These are phyloP conservation scores for Callocephalon fimbriatum DNA, from an alignment of 2,113 vertebrate genomes.

Conservation along the genomic window DNA sequence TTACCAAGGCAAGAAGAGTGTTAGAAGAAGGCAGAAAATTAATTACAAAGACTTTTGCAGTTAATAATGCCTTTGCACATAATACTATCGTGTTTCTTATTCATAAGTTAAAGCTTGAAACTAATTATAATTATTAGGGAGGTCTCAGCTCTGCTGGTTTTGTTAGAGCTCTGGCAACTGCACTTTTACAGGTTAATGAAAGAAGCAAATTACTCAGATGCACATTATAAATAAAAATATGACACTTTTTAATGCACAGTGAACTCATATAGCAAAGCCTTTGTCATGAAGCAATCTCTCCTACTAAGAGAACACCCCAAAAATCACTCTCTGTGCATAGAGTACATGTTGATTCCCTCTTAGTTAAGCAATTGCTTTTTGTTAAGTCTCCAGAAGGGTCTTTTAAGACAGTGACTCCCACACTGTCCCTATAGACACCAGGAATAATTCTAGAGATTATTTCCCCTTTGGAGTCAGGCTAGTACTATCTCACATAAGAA, in stretches of 20 bases:
- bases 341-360: neutral
- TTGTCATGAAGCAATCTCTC: neutral
- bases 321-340: fast-evolving
- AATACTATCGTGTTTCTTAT: constrained; percentile 45
- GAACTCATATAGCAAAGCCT: neutral
- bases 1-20: constrained; percentile 48
- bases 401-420: neutral
- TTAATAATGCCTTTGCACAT: constrained; percentile 62
- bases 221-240: constrained; percentile 22
- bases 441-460: neutral
- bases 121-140: constrained; percentile 49
- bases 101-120: constrained; percentile 53
- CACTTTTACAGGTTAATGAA: constrained; percentile 44
- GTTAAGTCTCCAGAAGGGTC: neutral
- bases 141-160: constrained; percentile 30
- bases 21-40: constrained; percentile 53
- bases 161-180: constrained; percentile 27
- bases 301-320: neutral
- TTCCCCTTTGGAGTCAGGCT: neutral
- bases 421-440: neutral
- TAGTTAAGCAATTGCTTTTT: neutral
- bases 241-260: neutral
- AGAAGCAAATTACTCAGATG: constrained; percentile 28
- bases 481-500: neutral
- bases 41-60: constrained; percentile 52